Evolutionary conservation across 2,888 invertebrate genomes (phyloP).

Genomic region (Apotomis betuletana): DNA sequence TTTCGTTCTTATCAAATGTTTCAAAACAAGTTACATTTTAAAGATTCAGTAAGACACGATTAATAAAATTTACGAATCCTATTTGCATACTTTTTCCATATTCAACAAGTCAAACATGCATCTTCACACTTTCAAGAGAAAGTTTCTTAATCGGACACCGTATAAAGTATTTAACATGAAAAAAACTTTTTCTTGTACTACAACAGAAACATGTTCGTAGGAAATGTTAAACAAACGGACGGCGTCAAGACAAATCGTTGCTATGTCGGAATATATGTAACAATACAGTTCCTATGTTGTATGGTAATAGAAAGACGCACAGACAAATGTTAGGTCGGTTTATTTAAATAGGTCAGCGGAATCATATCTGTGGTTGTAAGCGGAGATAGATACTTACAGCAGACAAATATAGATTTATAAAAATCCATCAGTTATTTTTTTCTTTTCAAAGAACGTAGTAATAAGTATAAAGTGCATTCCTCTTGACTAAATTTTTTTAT

Average conservation of each 20-base stretch:
- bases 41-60: too few species aligned
- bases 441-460: too few species aligned
- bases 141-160: slow-evolving; percentile 28
- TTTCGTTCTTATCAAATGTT: too few species aligned
- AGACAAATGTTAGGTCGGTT: slow-evolving; percentile 62
- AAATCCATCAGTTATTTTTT: background rate
- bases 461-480: too few species aligned
- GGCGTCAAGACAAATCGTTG: slow-evolving; percentile 50
- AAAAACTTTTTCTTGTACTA: slow-evolving; percentile 15
- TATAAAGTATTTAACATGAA: slow-evolving; percentile 24
- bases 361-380: slow-evolving; percentile 48
- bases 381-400: slow-evolving; percentile 47
- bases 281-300: slow-evolving; percentile 53
- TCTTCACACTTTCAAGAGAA: slow-evolving; percentile 34
- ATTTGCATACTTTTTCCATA: slow-evolving; percentile 9
- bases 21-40: too few species aligned
- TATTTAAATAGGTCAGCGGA: slow-evolving; percentile 65
- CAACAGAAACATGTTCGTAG: slow-evolving; percentile 30
- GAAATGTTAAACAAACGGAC: slow-evolving; percentile 40
- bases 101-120: slow-evolving; percentile 15
- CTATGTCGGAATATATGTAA: slow-evolving; percentile 48
- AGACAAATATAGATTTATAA: background rate
- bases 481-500: too few species aligned
- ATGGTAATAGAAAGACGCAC: slow-evolving; percentile 56
- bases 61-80: background rate